phyloP scores from a whole-genome alignment of 53 echinoderm and acorn worm genomes.

The Paracentrotus lividus region DNA sequence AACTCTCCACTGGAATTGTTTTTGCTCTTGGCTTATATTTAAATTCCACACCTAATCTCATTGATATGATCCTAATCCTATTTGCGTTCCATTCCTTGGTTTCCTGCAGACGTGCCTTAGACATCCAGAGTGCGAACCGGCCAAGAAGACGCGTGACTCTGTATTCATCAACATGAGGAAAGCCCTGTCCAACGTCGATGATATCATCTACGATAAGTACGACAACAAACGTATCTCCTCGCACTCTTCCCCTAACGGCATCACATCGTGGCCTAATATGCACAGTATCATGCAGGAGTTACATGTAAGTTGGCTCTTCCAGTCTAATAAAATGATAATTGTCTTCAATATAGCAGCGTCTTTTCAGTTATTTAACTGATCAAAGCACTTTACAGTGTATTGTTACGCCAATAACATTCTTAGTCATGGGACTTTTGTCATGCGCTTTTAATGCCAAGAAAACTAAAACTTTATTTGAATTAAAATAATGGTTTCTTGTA shows the following conservation, averaged over 20 bases:
- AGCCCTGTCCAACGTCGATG: slow-evolving; percentile 76
- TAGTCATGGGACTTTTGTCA: too few species aligned
- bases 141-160: slow-evolving; percentile 86
- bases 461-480: too few species aligned
- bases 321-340: too few species aligned
- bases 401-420: too few species aligned
- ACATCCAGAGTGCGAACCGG: slow-evolving; percentile 95
- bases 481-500: too few species aligned
- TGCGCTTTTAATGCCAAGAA: too few species aligned
- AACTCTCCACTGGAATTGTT: too few species aligned
- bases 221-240: slow-evolving; percentile 63
- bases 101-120: slow-evolving; percentile 92
- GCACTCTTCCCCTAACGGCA: slow-evolving; percentile 73
- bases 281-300: slow-evolving; percentile 88
- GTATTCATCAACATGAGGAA: slow-evolving; percentile 88
- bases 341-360: too few species aligned
- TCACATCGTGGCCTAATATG: slow-evolving; percentile 81
- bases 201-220: slow-evolving; percentile 85
- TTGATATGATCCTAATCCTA: background rate
- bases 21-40: too few species aligned
- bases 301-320: slow-evolving; percentile 73
- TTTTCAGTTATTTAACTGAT: too few species aligned
- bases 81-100: slow-evolving; percentile 12
- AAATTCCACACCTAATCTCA: too few species aligned
- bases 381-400: too few species aligned